Conservation (phyloP, 2,113 vertebrate genomes). For the Macquaria australasica region DNA sequence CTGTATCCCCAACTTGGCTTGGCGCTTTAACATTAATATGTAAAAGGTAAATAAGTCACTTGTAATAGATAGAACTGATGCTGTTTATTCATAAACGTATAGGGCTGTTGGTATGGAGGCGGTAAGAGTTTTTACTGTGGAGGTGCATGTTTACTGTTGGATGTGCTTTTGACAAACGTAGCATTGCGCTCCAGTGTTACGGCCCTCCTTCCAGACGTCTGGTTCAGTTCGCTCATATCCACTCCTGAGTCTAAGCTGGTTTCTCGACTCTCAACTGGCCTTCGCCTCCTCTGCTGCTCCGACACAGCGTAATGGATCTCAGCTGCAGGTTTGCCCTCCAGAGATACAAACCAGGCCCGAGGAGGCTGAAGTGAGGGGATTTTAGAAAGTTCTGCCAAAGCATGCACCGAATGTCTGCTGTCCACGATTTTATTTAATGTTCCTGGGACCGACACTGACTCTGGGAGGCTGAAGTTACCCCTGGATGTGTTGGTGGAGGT, state of each 20-base stretch:
- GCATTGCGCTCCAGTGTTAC: constrained; percentile 87
- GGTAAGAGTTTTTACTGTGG: constrained; percentile 14
- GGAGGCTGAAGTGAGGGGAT: constrained; percentile 87
- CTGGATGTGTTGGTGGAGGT: constrained; percentile 80
- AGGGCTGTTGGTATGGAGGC: background rate
- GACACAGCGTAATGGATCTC: constrained; percentile 91
- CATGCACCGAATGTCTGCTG: constrained; percentile 84
- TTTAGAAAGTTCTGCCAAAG: constrained; percentile 86
- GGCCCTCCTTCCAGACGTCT: constrained; percentile 74
- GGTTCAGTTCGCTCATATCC: constrained; percentile 91
- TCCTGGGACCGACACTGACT: constrained; percentile 92
- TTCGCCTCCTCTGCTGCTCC: constrained; percentile 88
- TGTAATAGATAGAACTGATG: background rate
- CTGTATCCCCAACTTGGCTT: background rate
- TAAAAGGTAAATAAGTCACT: background rate
- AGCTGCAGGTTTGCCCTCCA: constrained; percentile 91
- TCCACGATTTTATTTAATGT: constrained; percentile 87
- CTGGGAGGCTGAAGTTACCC: constrained; percentile 86
- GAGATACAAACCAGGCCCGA: constrained; percentile 93
- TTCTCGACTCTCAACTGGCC: constrained; percentile 89
- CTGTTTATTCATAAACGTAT: background rate
- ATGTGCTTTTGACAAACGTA: constrained; percentile 89
- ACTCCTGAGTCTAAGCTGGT: constrained; percentile 94
- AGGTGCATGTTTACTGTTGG: constrained; percentile 78
- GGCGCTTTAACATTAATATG: background rate